Evolutionary conservation across 2,888 invertebrate genomes (phyloP).

Genomic region (Mystacides longicornis): DNA sequence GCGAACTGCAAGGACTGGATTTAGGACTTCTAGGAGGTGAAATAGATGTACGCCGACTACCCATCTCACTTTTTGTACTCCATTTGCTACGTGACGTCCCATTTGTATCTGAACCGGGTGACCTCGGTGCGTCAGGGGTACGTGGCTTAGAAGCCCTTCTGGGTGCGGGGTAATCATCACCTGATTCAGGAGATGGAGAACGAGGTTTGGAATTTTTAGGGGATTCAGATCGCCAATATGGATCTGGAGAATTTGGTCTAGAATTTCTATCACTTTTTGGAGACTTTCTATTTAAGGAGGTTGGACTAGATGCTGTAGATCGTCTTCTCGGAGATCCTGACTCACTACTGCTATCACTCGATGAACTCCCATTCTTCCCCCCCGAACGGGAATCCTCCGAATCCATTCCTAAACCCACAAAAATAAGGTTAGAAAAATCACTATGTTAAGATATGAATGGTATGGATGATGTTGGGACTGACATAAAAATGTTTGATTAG

Average conservation of each 20-base stretch:
- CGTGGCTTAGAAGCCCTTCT: not conserved
- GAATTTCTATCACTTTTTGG: slow-evolving; percentile 31
- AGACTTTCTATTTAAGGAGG: slow-evolving; percentile 28
- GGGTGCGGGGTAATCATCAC: not conserved
- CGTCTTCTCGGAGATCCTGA: slow-evolving; percentile 38
- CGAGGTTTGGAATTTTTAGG: slow-evolving; percentile 11
- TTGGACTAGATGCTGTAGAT: slow-evolving; percentile 37
- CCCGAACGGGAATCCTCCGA: slow-evolving; percentile 55
- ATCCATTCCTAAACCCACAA: slow-evolving; percentile 41
- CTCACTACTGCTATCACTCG: slow-evolving; percentile 46
- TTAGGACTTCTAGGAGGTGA: slow-evolving; percentile 7
- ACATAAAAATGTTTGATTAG: not conserved
- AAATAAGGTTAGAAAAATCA: not conserved
- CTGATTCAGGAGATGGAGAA: slow-evolving; percentile 4
- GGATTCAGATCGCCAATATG: slow-evolving; percentile 30
- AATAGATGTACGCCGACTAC: slow-evolving; percentile 16
- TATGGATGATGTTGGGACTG: not conserved
- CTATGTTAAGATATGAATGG: not conserved
- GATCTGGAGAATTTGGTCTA: slow-evolving; percentile 32
- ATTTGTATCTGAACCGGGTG: slow-evolving; percentile 13
- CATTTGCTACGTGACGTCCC: slow-evolving; percentile 18
- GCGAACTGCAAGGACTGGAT: not conserved
- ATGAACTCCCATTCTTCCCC: slow-evolving; percentile 39
- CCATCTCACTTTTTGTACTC: slow-evolving; percentile 24
- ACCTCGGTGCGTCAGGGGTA: slow-evolving; percentile 28